Conservation (phyloP, 2,113 vertebrate species). For the Ptilonorhynchus violaceus region DNA sequence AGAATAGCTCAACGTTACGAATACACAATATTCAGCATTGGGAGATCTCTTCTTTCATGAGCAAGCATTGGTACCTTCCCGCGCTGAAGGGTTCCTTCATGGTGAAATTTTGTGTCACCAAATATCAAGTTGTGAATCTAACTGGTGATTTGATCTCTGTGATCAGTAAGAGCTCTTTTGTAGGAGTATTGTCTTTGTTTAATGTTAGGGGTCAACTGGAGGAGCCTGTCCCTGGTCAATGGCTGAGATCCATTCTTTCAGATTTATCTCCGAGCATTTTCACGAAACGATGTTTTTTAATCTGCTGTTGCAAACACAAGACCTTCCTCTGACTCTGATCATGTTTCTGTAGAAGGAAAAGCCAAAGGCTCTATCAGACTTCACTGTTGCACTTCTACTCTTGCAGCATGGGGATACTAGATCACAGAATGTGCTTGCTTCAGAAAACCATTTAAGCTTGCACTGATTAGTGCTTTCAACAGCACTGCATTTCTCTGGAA, state of each 20-base stretch:
- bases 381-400: background rate
- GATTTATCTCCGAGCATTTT: background rate
- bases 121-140: background rate
- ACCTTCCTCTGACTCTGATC: background rate
- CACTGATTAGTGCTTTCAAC: background rate
- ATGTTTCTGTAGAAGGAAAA: background rate
- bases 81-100: fast-evolving
- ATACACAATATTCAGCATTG: background rate
- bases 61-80: background rate
- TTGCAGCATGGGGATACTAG: fast-evolving
- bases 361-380: background rate
- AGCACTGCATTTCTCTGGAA: background rate
- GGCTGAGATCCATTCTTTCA: background rate
- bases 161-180: background rate
- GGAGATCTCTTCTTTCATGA: background rate
- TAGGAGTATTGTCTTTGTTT: background rate
- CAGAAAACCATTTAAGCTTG: background rate
- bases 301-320: background rate
- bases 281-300: background rate
- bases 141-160: background rate
- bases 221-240: background rate
- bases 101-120: background rate
- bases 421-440: fast-evolving
- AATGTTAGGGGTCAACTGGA: background rate
- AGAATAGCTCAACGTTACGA: background rate